These are phyloP conservation scores for Cordilura impudica DNA, from an alignment of 2,888 invertebrate species.

Conservation along the genomic window DNA sequence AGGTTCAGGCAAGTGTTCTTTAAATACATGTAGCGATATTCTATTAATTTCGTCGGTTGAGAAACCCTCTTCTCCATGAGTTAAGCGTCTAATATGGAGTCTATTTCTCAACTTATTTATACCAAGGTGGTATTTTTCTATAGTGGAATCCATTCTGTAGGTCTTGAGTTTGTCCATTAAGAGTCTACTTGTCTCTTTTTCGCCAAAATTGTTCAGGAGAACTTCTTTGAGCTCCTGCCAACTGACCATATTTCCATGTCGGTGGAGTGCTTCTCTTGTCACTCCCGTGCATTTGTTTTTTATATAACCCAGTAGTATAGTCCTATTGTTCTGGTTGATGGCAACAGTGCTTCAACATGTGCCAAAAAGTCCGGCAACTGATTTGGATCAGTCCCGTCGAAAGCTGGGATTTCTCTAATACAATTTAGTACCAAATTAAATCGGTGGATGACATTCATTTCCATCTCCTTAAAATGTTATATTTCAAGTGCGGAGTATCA, in stretches of 20 bases:
- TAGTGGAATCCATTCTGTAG: conserved; percentile 5
- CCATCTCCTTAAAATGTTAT: background rate
- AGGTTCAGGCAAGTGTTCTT: conserved; percentile 26
- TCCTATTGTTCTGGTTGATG: too few relatives aligned
- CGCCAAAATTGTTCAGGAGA: conserved; percentile 11
- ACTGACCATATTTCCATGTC: background rate
- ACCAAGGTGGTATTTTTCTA: background rate
- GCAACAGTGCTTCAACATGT: background rate
- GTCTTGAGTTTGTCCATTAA: conserved; percentile 27
- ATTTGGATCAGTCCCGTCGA: background rate
- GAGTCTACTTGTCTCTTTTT: conserved; percentile 7
- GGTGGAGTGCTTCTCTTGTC: background rate
- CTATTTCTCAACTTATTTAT: background rate
- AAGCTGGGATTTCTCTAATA: conserved; percentile 4
- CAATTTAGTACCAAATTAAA: background rate
- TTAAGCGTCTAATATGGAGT: background rate
- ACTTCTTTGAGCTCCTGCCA: conserved; percentile 1
- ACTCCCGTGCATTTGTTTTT: background rate
- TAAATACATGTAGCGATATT: conserved; percentile 3
- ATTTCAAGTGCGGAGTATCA: too few relatives aligned
- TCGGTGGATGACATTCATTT: background rate
- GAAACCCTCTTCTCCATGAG: conserved; percentile 3
- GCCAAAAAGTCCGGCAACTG: background rate
- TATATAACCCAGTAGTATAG: too few relatives aligned
- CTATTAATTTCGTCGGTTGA: conserved; percentile 18